Evolutionary conservation across 2,113 vertebrate species (phyloP).

Genomic region (Maccullochella peelii): DNA sequence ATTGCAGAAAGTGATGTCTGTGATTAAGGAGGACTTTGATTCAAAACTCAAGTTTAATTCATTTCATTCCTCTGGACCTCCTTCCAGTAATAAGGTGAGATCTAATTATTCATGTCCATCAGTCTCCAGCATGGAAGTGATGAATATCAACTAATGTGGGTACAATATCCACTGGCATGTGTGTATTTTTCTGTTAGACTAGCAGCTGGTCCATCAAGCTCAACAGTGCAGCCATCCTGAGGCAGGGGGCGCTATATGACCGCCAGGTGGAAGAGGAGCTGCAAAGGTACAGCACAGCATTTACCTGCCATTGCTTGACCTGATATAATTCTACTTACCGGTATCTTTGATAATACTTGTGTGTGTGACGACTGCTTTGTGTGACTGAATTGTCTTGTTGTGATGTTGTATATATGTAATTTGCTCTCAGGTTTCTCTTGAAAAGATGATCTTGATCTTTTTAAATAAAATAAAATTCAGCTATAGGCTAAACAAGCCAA

Average conservation of each 20-base stretch:
- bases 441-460: neutral
- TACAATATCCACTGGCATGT: neutral
- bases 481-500: neutral
- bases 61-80: conserved; percentile 53
- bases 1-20: conserved; percentile 76
- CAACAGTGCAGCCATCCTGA: conserved; percentile 90
- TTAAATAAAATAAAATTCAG: neutral
- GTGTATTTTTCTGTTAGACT: conserved; percentile 75
- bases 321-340: neutral
- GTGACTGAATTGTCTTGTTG: neutral
- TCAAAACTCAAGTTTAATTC: conserved; percentile 76
- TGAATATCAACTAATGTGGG: neutral
- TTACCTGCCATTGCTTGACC: neutral
- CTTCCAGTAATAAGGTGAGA: conserved; percentile 69
- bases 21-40: conserved; percentile 77
- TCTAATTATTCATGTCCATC: neutral
- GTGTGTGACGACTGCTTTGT: neutral
- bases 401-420: neutral
- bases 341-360: neutral
- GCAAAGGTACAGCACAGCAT: conserved; percentile 81
- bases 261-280: conserved; percentile 88
- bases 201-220: conserved; percentile 86
- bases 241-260: conserved; percentile 88
- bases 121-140: neutral
- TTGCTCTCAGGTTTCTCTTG: neutral